These are phyloP conservation scores for Porites lobata DNA, from an alignment of 92 coral and sea anemone species.

Conservation along the genomic window DNA sequence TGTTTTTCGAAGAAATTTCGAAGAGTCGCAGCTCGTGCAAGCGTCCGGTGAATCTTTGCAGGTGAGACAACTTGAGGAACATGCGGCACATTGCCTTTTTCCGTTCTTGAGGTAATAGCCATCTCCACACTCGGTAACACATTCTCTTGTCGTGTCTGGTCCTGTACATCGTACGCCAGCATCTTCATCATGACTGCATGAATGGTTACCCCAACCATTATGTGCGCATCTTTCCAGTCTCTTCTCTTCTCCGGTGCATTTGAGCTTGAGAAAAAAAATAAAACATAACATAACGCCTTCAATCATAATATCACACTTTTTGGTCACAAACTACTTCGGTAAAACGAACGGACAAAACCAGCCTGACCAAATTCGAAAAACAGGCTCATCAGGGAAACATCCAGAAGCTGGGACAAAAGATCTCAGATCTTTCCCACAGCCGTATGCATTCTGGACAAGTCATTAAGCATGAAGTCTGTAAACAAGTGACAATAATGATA, in stretches of 20 bases:
- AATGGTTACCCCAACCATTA: conserved; percentile 84
- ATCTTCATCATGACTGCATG: conserved; percentile 95
- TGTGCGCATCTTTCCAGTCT: conserved; percentile 72
- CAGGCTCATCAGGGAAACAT: no score
- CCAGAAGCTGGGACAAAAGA: no score
- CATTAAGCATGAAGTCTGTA: no score
- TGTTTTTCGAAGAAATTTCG: conserved; percentile 54
- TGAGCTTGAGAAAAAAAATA: conserved; percentile 18
- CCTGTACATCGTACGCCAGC: conserved; percentile 93
- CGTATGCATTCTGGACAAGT: no score
- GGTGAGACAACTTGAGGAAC: conserved; percentile 79
- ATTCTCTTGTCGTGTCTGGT: conserved; percentile 89
- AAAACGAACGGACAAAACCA: no score
- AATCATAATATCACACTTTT: background rate
- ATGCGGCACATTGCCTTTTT: conserved; percentile 70
- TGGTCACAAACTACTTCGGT: no score
- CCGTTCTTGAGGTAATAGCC: conserved; percentile 73
- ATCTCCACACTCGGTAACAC: conserved; percentile 80
- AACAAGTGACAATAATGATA: no score
- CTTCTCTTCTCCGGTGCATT: conserved; percentile 78
- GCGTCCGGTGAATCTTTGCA: conserved; percentile 66
- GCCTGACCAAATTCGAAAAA: no score
- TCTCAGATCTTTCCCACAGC: no score
- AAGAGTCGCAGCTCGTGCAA: conserved; percentile 81
- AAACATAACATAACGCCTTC: background rate